Evolutionary conservation across 2,888 invertebrate species (phyloP).

Genomic region (Dryocosmus kuriphilus): DNA sequence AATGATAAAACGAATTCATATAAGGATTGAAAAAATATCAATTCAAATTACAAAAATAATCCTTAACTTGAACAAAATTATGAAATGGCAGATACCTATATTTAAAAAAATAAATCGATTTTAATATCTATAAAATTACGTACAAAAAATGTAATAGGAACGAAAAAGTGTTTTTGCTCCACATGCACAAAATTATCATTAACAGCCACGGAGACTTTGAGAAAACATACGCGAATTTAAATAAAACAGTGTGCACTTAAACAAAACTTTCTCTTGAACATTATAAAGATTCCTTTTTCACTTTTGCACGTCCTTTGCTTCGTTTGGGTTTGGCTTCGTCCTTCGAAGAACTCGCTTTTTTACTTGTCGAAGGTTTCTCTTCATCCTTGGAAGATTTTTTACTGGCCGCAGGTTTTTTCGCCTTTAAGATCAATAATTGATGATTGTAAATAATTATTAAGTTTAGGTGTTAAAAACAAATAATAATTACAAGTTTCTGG

Average conservation of each 20-base stretch:
- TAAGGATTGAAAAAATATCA: too few species aligned
- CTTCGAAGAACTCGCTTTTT: slow-evolving; percentile 54
- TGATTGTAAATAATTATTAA: slow-evolving; percentile 3
- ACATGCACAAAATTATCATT: neutral
- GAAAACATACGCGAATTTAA: neutral
- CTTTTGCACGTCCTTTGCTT: slow-evolving; percentile 66
- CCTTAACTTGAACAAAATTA: neutral
- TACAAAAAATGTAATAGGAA: neutral
- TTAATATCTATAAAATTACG: neutral
- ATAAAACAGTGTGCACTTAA: neutral
- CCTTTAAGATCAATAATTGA: slow-evolving; percentile 47
- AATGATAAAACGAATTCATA: too few species aligned
- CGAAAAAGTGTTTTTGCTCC: neutral
- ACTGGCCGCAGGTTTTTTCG: slow-evolving; percentile 59
- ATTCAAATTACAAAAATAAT: too few species aligned
- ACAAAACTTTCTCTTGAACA: neutral
- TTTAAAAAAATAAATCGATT: neutral
- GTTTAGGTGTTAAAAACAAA: neutral
- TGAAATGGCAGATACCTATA: neutral
- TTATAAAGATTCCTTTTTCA: slow-evolving; percentile 55
- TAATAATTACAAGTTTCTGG: neutral
- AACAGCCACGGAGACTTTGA: neutral
- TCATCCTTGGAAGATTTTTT: slow-evolving; percentile 56
- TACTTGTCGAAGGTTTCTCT: slow-evolving; percentile 51
- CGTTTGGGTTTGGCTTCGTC: slow-evolving; percentile 57